Conservation (phyloP, 2,113 vertebrate genomes). For the Colinus virginianus region DNA sequence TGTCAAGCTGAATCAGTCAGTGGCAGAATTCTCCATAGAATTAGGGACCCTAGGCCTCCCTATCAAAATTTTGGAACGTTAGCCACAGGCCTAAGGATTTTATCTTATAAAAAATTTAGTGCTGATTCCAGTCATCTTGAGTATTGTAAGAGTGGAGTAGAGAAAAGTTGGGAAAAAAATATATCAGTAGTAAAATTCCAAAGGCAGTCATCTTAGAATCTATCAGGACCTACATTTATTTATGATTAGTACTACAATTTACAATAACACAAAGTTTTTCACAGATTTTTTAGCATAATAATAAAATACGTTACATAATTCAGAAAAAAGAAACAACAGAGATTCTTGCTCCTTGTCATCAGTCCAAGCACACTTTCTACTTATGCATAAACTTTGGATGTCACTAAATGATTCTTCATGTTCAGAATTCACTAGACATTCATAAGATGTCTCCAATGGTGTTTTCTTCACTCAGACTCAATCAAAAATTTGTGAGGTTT, state of each 20-base stretch:
- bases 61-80: background rate
- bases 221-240: background rate
- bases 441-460: background rate
- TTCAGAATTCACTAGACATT: background rate
- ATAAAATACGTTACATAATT: background rate
- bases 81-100: background rate
- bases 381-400: background rate
- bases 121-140: background rate
- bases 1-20: background rate
- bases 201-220: background rate
- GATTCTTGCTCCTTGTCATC: background rate
- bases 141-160: background rate
- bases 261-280: background rate
- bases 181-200: background rate
- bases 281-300: background rate
- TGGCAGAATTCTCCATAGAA: background rate
- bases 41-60: background rate
- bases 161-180: background rate
- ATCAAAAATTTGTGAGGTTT: fast-evolving
- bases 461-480: background rate
- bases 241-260: background rate
- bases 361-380: background rate
- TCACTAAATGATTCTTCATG: background rate
- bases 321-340: background rate
- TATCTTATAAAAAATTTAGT: background rate